Conservation (phyloP, 2,797 vertebrate species). For the Poeciliopsis turneri region DNA sequence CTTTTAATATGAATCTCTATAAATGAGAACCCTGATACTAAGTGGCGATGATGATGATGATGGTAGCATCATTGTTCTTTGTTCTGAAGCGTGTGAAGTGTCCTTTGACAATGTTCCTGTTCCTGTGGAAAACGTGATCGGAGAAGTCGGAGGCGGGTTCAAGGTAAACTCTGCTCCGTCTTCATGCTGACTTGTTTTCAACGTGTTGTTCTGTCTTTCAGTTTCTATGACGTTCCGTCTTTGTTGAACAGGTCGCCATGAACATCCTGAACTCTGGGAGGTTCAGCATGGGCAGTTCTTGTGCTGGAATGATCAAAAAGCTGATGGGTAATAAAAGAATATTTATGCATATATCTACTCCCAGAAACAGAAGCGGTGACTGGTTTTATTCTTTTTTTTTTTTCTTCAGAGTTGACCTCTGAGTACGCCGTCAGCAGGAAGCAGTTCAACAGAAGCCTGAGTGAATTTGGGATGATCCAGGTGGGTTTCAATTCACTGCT, state of each 20-base stretch:
- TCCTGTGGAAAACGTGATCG: constrained; percentile 92
- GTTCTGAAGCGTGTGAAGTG: constrained; percentile 88
- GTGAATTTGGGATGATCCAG: constrained; percentile 96
- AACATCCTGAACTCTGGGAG: constrained; percentile 94
- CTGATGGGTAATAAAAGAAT: constrained; percentile 85
- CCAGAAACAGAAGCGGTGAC: neutral
- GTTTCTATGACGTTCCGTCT: neutral
- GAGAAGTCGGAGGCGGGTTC: constrained; percentile 93
- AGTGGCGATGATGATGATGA: no score
- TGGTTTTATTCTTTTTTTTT: neutral
- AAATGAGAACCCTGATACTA: no score
- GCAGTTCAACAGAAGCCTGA: constrained; percentile 90
- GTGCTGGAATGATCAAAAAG: constrained; percentile 93
- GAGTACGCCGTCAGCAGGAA: constrained; percentile 92
- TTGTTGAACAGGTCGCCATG: constrained; percentile 87
- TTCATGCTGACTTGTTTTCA: neutral
- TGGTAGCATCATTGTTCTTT: neutral
- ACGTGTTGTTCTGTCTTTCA: neutral
- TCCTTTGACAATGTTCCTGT: constrained; percentile 92
- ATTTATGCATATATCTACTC: neutral
- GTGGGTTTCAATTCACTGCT: constrained; percentile 63
- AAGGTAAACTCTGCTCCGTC: constrained; percentile 81
- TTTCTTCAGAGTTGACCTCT: constrained; percentile 82
- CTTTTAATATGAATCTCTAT: no score
- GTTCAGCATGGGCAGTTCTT: constrained; percentile 93